These are phyloP conservation scores for Drosophila meridiana DNA, from an alignment of 2,888 invertebrate genomes.

Conservation along the genomic window DNA sequence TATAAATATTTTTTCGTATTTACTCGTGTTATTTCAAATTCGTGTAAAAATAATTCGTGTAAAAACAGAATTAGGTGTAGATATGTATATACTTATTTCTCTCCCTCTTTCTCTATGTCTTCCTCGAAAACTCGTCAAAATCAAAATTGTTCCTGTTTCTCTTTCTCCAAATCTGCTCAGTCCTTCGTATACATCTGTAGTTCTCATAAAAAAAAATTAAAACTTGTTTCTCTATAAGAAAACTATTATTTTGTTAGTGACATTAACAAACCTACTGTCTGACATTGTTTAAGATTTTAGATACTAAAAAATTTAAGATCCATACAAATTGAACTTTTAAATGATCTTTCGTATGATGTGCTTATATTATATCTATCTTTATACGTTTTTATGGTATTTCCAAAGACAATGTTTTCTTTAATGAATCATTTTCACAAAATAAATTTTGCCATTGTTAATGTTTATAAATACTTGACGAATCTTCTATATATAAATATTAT, in stretches of 20 bases:
- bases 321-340: neutral
- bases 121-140: too few species aligned
- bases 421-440: slow-evolving; percentile 9
- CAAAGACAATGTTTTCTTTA: neutral
- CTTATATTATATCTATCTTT: neutral
- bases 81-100: too few species aligned
- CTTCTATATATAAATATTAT: neutral
- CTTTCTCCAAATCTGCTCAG: too few species aligned
- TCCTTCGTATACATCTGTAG: too few species aligned
- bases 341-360: neutral
- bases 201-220: too few species aligned
- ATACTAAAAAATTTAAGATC: neutral
- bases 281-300: neutral
- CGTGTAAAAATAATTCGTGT: too few species aligned
- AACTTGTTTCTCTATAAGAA: neutral
- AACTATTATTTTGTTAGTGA: neutral
- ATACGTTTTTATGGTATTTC: neutral
- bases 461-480: neutral
- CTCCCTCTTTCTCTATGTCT: too few species aligned
- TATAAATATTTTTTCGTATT: too few species aligned
- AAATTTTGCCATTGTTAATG: neutral
- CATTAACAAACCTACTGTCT: neutral
- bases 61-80: too few species aligned
- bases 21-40: too few species aligned
- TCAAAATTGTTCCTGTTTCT: too few species aligned